Evolutionary conservation across 2,888 invertebrate species (phyloP).

Genomic region (Myathropa florea): DNA sequence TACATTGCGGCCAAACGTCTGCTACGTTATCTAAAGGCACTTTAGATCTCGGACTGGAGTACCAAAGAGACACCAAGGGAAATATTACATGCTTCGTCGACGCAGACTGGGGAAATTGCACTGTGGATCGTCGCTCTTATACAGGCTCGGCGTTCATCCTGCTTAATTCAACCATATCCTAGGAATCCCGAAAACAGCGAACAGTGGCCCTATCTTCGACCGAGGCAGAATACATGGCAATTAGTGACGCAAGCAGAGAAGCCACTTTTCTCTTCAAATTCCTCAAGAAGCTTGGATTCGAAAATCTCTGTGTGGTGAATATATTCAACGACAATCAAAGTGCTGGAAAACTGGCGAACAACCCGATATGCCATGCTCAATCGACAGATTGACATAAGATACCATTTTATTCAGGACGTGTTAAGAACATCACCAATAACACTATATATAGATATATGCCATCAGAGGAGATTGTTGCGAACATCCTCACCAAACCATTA

Average conservation of each 20-base stretch:
- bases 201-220: too few relatives aligned
- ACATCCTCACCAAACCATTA: constrained; percentile 15
- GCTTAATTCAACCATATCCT: not conserved
- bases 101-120: constrained; percentile 38
- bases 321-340: constrained; percentile 38
- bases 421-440: constrained; percentile 1
- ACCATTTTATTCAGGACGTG: constrained; percentile 4
- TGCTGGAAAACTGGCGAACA: constrained; percentile 28
- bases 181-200: too few relatives aligned
- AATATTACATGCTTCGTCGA: constrained; percentile 17
- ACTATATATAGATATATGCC: constrained; percentile 8
- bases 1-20: constrained; percentile 13
- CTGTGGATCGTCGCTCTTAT: constrained; percentile 29
- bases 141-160: constrained; percentile 12
- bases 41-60: not conserved
- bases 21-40: constrained; percentile 16
- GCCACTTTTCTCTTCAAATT: constrained; percentile 22
- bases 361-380: not conserved
- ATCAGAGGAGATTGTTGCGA: constrained; percentile 19
- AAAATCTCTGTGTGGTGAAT: not conserved
- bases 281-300: constrained; percentile 9
- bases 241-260: constrained; percentile 20
- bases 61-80: not conserved
- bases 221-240: constrained; percentile 24
- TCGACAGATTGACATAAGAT: constrained; percentile 35